Evolutionary conservation across 2,113 vertebrate genomes (phyloP).

Genomic region (Hiodon tergisus): DNA sequence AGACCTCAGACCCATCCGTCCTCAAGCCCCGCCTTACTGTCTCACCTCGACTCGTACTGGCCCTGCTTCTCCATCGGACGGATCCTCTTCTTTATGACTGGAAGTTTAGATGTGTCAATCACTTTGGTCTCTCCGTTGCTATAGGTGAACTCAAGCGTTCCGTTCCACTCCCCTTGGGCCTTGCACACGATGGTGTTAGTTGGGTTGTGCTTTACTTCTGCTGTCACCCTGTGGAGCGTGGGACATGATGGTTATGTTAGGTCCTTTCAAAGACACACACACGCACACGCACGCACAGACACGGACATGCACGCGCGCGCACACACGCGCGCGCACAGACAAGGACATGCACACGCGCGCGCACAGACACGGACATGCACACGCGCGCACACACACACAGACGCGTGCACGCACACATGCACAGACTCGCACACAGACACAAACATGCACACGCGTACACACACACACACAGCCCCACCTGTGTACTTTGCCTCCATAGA

Average conservation of each 20-base stretch:
- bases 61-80: constrained; percentile 73
- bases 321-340: background rate
- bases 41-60: constrained; percentile 76
- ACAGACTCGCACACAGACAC: background rate
- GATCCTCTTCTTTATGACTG: constrained; percentile 75
- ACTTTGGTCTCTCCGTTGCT: constrained; percentile 82
- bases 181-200: constrained; percentile 80
- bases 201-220: constrained; percentile 80
- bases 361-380: constrained; percentile 3
- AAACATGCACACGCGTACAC: constrained; percentile 2
- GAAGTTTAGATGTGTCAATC: constrained; percentile 75
- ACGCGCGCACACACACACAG: constrained; percentile 7
- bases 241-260: background rate
- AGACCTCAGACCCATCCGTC: background rate
- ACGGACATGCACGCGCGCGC: too few relatives aligned
- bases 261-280: background rate
- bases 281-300: too few relatives aligned
- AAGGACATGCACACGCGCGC: background rate
- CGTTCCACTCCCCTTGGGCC: constrained; percentile 88
- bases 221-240: constrained; percentile 69
- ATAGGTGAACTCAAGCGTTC: constrained; percentile 80
- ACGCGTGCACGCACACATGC: background rate
- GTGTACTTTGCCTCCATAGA: constrained; percentile 89
- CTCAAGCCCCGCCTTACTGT: background rate
- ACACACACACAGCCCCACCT: constrained; percentile 57